Evolutionary conservation across 2,888 invertebrate species (phyloP), one percentile per base, ranked within the genome.

Genomic region (Creontiades dilutus): DNA sequence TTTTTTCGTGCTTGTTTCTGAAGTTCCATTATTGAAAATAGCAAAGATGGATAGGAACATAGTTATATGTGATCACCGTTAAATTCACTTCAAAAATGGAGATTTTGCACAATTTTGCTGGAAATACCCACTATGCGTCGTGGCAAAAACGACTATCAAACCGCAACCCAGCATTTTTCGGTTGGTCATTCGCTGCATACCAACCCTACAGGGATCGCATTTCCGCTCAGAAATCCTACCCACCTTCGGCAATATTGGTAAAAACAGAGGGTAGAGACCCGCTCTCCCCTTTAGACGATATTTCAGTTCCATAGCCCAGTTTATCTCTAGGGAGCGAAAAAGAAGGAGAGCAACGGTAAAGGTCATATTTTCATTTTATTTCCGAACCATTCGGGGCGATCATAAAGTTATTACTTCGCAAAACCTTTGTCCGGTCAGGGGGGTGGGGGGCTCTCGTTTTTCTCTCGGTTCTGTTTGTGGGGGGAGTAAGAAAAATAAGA

Each of bases 291-390:
- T 52, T 23, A 52, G 55, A 27, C 85, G 37, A 85, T 85, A 85
- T 61, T 57, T 85, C 27, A 27, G 37, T 16, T n/a, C 57, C n/a
- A 14, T 37, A n/a, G 85, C 28, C 16, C 85, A 57, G 85, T 57
- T 85, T 85, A 85, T 85, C 85, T 85, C 85, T 13, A 16, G 61
- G 55, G 46, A 85, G 61, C 27, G 28, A 82, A 7, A 37, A 82
- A 16, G 52, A 23, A 52, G 19, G 52, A 55, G 52, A 13, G n/a
- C 23, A 48, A 7, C n/a, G 37, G 27, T 14, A 19, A 75, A 75
- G 80, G 88, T 78, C 90, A 90, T 90, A 86, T 78, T 90, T 90
- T 90, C 90, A 86, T 90, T 90, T 90, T 90, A 90, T 90, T 90
- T 90, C 90, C 90, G 55, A 75, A 55, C 90, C 90, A 90, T 90